These are phyloP conservation scores for Heliconius ethilla DNA, from an alignment of 2,888 invertebrate species.

Conservation along the genomic window DNA sequence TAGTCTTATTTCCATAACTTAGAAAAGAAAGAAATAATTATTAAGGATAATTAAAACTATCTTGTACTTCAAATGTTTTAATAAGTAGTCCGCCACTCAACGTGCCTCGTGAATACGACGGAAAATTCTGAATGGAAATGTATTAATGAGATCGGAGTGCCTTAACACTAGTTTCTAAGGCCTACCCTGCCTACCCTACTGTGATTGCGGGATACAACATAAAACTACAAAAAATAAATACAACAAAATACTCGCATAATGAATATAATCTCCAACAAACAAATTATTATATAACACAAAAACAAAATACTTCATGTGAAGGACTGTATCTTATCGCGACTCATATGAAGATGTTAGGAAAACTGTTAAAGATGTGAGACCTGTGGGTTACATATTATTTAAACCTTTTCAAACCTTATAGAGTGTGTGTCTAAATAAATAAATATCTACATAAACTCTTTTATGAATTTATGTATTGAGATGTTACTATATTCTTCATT, in stretches of 20 bases:
- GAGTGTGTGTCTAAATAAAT: background rate
- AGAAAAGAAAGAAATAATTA: no score
- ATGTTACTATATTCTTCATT: background rate
- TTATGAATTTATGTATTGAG: background rate
- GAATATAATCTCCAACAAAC: background rate
- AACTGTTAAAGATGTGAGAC: background rate
- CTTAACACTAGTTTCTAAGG: background rate
- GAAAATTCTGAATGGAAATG: no score
- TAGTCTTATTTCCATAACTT: no score
- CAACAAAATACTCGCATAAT: no score
- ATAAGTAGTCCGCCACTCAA: no score
- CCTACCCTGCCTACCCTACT: background rate
- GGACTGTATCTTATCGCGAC: slow-evolving; percentile 46
- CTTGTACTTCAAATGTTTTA: no score
- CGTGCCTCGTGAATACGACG: no score
- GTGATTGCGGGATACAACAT: no score
- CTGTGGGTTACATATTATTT: background rate
- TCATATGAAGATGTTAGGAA: slow-evolving; percentile 2
- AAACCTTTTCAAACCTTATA: slow-evolving; percentile 13
- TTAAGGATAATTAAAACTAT: no score
- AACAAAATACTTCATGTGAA: slow-evolving; percentile 48
- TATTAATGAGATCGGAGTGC: no score
- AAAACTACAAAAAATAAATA: background rate
- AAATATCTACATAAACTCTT: background rate
- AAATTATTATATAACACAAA: slow-evolving; percentile 33